These are phyloP conservation scores for Ictalurus furcatus DNA, from an alignment of 2,113 vertebrate genomes.

Conservation along the genomic window DNA sequence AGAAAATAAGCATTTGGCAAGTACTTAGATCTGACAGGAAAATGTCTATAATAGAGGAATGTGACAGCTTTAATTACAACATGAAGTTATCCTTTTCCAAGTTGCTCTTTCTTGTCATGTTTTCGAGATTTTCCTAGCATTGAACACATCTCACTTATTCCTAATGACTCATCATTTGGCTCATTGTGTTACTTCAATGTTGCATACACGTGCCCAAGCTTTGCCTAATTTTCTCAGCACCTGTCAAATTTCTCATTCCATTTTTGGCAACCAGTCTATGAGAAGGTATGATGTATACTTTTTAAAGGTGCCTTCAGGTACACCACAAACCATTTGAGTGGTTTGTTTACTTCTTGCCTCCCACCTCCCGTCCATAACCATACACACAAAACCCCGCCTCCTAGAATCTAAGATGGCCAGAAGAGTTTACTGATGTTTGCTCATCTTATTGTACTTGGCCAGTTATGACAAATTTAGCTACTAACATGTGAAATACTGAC, in stretches of 20 bases:
- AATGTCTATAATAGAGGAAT: constrained; percentile 33
- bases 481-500: not conserved
- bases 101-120: constrained; percentile 1
- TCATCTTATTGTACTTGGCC: not conserved
- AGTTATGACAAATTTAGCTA: not conserved
- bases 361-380: not conserved
- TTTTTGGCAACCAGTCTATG: not conserved
- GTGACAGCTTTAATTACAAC: constrained; percentile 38
- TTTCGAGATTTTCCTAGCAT: constrained; percentile 12
- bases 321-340: not conserved
- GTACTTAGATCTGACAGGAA: constrained; percentile 40
- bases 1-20: constrained; percentile 32
- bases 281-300: not conserved
- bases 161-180: constrained; percentile 27
- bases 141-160: not conserved
- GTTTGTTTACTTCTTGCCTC: not conserved
- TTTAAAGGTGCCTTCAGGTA: not conserved
- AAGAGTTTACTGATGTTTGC: not conserved
- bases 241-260: not conserved
- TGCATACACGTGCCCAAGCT: not conserved
- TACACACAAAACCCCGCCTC: too few species aligned
- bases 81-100: constrained; percentile 58
- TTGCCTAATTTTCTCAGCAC: not conserved
- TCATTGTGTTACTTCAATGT: constrained; percentile 19
- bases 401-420: not conserved